phyloP scores from a whole-genome alignment of 2,888 invertebrate genomes.

The Rambutsinella grinnellia region DNA sequence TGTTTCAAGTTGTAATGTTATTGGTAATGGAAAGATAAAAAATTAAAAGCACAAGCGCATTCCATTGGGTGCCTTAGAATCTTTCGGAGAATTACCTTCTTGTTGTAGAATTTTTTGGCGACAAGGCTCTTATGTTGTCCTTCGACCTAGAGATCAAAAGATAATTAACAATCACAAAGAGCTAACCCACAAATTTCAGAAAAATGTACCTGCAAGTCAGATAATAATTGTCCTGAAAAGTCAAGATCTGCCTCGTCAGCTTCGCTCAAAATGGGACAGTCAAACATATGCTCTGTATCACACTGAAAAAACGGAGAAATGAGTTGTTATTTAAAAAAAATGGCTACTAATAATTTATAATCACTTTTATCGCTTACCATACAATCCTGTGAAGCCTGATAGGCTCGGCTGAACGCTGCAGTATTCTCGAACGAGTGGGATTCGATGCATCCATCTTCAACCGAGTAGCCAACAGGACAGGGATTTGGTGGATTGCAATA shows the following conservation, averaged over 20 bases:
- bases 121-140: constrained; percentile 79
- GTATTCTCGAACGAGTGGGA: constrained; percentile 87
- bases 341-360: too few relatives aligned
- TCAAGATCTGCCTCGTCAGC: constrained; percentile 67
- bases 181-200: too few relatives aligned
- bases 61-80: too few relatives aligned
- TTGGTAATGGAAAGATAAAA: not conserved
- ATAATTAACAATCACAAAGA: too few relatives aligned
- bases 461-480: constrained; percentile 86
- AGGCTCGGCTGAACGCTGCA: constrained; percentile 93
- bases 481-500: constrained; percentile 99
- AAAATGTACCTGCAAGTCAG: constrained; percentile 48
- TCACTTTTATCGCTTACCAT: constrained; percentile 71
- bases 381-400: constrained; percentile 88
- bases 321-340: too few relatives aligned
- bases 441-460: constrained; percentile 88
- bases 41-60: not conserved
- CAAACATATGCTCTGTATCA: constrained; percentile 97
- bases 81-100: constrained; percentile 69
- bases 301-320: constrained; percentile 79
- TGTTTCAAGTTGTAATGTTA: too few relatives aligned
- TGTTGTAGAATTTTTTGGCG: constrained; percentile 81
- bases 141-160: constrained; percentile 38
- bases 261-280: constrained; percentile 78
- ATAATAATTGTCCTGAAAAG: constrained; percentile 36